Base-by-base conservation (phyloP, 1,140 invertebrate genomes). In the Drosophila fuyamai region DNA sequence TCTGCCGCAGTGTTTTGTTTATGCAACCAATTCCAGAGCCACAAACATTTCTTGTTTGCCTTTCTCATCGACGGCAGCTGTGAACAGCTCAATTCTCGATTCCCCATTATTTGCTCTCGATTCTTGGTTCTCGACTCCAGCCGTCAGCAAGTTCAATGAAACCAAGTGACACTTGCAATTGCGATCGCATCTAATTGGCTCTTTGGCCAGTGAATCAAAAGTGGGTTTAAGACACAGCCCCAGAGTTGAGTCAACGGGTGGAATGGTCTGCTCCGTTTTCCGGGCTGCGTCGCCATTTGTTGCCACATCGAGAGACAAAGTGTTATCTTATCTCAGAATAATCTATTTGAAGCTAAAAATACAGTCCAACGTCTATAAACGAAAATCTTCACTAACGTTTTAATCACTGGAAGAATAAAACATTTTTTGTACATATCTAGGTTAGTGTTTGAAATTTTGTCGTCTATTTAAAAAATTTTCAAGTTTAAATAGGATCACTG, bases 1-100 rank as follows among this genome's bases (percentile, higher is more conserved):
- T 38, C 12, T 9, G 36, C 10, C 50, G 16, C 65, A 35, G 48
- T 50, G 29, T 46, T 65, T 53, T 88, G 79, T 85, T 85, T 88
- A 85, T 82, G 83, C 82, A 85, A 88, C 61, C 79, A 88, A 85
- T 85, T 75, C 70, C 82, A 79, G 55, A 48, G 59, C 76, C 83
- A 76, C 83, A 88, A 82, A 77, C 79, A 89, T 83, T 76, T 83
- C 75, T 65, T 72, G 70, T 82, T 86, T 66, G 16, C 54, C 27
- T 62, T 76, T 72, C 50, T 38, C 50, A 80, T 88, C 81, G 76
- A 56, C 76, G 66, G 65, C 59, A 79, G 59, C 71, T 48, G 51
- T 43, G 46, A 82, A 89, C 79, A 89, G 50, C 84, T 88, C 76
- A 86, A 86, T 86, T 86, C 63, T 44, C 18, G 3, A 36, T 23